Evolutionary conservation across 2,888 invertebrate genomes (phyloP).

Genomic region (Mactromeris polynyma): DNA sequence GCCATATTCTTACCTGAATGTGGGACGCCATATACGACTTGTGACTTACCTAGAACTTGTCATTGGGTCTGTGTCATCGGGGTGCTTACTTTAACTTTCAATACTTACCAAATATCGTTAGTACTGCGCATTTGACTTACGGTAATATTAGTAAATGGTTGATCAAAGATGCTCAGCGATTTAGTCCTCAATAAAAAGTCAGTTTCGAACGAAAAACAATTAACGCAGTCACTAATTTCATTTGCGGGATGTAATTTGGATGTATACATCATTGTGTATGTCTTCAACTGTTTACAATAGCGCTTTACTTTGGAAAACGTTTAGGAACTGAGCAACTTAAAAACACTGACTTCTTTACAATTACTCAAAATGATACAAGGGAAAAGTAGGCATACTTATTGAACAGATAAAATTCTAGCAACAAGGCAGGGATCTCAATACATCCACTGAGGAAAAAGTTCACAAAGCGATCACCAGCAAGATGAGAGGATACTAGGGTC

Average conservation of each 20-base stretch:
- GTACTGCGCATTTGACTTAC: too few species aligned
- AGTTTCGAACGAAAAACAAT: too few species aligned
- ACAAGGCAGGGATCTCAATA: constrained; percentile 71
- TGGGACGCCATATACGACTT: not conserved
- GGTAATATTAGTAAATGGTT: too few species aligned
- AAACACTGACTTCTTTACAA: not conserved
- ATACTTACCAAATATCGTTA: not conserved
- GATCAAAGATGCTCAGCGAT: too few species aligned
- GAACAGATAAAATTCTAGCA: constrained; percentile 61
- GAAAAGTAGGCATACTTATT: constrained; percentile 70
- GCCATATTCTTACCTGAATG: constrained; percentile 19
- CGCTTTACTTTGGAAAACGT: too few species aligned
- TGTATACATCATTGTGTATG: too few species aligned
- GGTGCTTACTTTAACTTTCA: not conserved
- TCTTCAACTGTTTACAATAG: too few species aligned
- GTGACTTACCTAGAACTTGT: constrained; percentile 2
- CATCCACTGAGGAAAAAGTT: constrained; percentile 75
- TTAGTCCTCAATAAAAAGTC: too few species aligned
- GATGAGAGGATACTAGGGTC: constrained; percentile 76
- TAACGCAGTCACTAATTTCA: too few species aligned
- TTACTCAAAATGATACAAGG: too few species aligned
- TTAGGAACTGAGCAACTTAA: not conserved
- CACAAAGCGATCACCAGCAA: constrained; percentile 79
- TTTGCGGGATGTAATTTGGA: too few species aligned
- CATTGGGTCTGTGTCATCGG: not conserved